Evolutionary conservation across 2,888 invertebrate genomes (phyloP), one percentile per base, ranked within the genome.

Genomic region (Amiota mariae): DNA sequence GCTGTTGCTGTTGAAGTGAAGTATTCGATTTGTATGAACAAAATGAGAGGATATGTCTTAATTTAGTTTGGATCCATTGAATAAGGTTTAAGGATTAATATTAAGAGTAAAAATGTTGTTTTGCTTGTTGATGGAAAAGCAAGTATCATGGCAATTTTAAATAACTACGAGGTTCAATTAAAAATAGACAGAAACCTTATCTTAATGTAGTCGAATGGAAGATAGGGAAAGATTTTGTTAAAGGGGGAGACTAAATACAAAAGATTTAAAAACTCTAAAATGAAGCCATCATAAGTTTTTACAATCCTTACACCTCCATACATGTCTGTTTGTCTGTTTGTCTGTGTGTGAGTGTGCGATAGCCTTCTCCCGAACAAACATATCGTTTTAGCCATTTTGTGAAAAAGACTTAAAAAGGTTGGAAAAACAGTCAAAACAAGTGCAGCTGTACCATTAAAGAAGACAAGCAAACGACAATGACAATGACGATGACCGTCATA

Each of bases 221-320:
- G 36, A 36, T 6, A 36, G 8, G 6, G 36, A 36, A 46, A 11
- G 36, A 72, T 75, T 75, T 70, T 77, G 76, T 77, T 79, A 18
- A 59, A 18, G 0, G n/a, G n/a, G 20, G 9, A 59, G 59, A 15
- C n/a, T 11, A 84, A 71, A 78, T 80, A 77, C 76, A 77, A 74
- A 81, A 81, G 73, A 82, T 85, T 85, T 82, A 76, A 85, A 82
- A 83, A 81, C 86, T 85, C 82, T 85, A 81, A 82, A 85, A 82
- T 82, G 85, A 82, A 82, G 86, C 86, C 74, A 82, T 82, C 85
- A 83, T 85, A 85, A 85, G 86, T 77, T 82, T 85, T 85, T 79
- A 85, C 85, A 78, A 64, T 48, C 4, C 36, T 36, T 36, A 36
- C 51, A 49, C 51, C 75, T 77, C 75, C 78, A 77, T 75, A n/a